Evolutionary conservation across 2,888 invertebrate species (phyloP).

Genomic region (Dilophus febrilis): DNA sequence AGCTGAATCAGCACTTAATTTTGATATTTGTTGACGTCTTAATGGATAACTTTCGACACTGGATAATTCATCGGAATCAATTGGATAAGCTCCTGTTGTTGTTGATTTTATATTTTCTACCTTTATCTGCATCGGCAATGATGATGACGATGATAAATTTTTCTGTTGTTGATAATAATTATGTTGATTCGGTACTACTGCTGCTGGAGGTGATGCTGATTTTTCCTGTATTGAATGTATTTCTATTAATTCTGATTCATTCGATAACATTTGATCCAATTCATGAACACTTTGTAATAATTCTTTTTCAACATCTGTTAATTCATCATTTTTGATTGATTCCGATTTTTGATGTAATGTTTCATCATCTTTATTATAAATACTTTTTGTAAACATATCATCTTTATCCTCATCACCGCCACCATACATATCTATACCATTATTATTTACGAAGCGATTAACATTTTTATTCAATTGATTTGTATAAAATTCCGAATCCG

Average conservation of each 20-base stretch:
- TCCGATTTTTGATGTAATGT: not conserved
- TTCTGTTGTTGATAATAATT: not conserved
- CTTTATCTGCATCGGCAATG: not conserved
- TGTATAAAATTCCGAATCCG: too few relatives aligned
- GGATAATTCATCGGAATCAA: conserved; percentile 27
- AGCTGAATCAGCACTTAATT: conserved; percentile 49
- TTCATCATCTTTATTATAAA: not conserved
- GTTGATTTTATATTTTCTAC: not conserved
- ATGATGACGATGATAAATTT: not conserved
- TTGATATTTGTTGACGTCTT: conserved; percentile 16
- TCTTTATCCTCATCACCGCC: too few relatives aligned
- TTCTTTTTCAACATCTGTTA: conserved; percentile 4
- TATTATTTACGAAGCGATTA: not conserved
- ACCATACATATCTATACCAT: not conserved
- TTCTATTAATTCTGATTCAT: conserved; percentile 2
- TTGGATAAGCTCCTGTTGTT: conserved; percentile 9
- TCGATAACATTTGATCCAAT: conserved; percentile 4
- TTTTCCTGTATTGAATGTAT: too few relatives aligned
- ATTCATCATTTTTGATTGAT: not conserved
- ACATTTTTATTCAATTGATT: not conserved
- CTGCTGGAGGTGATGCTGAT: too few relatives aligned
- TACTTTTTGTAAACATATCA: too few relatives aligned
- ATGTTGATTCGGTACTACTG: too few relatives aligned
- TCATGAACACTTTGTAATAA: conserved; percentile 6
- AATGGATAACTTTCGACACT: conserved; percentile 25